Percentiles rank a stretch among this genome's conserved stretches.
These are phyloP conservation scores for Styela clava DNA, from an alignment of 23 tunicate species.

Conservation along the genomic window DNA sequence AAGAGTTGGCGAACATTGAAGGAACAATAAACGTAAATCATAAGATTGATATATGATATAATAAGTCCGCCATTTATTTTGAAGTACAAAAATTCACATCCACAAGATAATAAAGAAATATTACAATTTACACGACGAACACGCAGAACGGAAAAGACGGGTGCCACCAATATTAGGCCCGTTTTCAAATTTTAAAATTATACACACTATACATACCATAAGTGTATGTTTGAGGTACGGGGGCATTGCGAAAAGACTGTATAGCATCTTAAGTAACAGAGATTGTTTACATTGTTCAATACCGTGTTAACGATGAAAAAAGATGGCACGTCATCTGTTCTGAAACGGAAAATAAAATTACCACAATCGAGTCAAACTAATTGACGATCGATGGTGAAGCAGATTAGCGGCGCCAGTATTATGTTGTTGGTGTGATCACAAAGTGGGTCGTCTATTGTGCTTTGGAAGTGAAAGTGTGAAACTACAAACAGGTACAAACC, in stretches of 20 bases:
- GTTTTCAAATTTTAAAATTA: too few relatives aligned
- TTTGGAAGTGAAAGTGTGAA: neutral
- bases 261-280: neutral
- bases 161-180: too few relatives aligned
- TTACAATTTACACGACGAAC: too few relatives aligned
- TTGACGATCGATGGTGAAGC: neutral
- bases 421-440: neutral
- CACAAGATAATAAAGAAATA: too few relatives aligned
- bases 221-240: too few relatives aligned
- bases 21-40: too few relatives aligned
- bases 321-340: neutral
- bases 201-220: too few relatives aligned
- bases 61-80: too few relatives aligned
- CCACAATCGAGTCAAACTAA: neutral
- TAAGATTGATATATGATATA: too few relatives aligned
- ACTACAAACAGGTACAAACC: neutral
- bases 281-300: neutral
- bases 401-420: constrained; percentile 15
- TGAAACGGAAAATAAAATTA: constrained; percentile 1
- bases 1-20: neutral
- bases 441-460: constrained; percentile 18
- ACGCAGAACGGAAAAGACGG: too few relatives aligned
- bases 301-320: neutral
- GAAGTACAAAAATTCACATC: too few relatives aligned
- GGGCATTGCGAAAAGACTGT: too few relatives aligned